Evolutionary conservation across 2,797 vertebrate species (phyloP).

Genomic region (Novumbra hubbsi): DNA sequence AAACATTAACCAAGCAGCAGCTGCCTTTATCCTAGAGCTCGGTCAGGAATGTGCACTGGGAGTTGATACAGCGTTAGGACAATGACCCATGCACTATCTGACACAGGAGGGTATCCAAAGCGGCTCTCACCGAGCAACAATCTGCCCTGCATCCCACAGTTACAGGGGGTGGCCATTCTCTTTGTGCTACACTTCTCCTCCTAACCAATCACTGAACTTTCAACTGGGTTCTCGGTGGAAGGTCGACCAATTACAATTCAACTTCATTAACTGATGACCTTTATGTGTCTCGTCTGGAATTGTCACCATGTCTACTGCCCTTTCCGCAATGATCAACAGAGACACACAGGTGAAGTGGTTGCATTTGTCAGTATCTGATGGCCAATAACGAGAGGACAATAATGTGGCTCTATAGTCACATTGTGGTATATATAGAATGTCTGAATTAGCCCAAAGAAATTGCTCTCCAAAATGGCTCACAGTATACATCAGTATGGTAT

Average conservation of each 20-base stretch:
- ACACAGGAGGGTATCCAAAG: constrained; percentile 20
- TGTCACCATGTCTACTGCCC: constrained; percentile 6
- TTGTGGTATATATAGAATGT: background rate
- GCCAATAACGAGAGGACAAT: background rate
- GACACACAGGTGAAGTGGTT: constrained; percentile 9
- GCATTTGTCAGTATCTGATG: background rate
- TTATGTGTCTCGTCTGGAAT: constrained; percentile 26
- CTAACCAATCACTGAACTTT: constrained; percentile 23
- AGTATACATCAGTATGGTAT: background rate
- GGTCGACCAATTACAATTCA: constrained; percentile 8
- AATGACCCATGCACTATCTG: constrained; percentile 29
- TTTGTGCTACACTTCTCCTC: constrained; percentile 14
- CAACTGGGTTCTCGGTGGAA: background rate
- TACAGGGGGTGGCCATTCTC: background rate
- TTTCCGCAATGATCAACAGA: constrained; percentile 5
- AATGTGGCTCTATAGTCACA: background rate
- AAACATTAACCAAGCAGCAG: constrained; percentile 34
- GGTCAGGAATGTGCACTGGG: constrained; percentile 25
- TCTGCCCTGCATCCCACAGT: background rate
- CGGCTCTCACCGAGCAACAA: constrained; percentile 10
- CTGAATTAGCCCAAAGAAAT: background rate
- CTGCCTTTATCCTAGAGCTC: constrained; percentile 39
- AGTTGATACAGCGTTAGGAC: background rate
- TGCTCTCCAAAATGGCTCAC: background rate
- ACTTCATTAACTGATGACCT: constrained; percentile 32